These are phyloP conservation scores for Bradypus variegatus DNA, from an alignment of 2,797 vertebrate genomes.

Conservation along the genomic window DNA sequence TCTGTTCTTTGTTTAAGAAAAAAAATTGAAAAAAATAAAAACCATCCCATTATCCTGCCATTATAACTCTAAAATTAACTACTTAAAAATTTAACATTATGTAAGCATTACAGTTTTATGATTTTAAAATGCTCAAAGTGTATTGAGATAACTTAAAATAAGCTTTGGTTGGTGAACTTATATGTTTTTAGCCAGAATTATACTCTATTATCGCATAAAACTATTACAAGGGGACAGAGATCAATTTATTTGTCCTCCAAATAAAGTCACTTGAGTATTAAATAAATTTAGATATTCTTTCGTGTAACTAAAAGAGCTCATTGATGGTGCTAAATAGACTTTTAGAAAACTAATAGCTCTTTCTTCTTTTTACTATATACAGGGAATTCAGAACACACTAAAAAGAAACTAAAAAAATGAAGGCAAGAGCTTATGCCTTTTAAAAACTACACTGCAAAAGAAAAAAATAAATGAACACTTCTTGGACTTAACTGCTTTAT, in stretches of 20 bases:
- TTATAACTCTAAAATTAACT: conserved; percentile 28
- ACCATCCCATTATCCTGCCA: background rate
- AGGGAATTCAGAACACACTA: background rate
- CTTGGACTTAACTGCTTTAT: background rate
- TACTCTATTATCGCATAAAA: conserved; percentile 28
- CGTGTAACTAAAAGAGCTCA: background rate
- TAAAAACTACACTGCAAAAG: background rate
- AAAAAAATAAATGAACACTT: conserved; percentile 28
- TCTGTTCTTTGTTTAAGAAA: conserved; percentile 32
- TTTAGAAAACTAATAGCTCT: conserved; percentile 14
- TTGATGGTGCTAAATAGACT: background rate
- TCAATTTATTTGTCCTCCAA: conserved; percentile 35
- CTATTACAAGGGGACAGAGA: background rate
- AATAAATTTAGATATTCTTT: conserved; percentile 33
- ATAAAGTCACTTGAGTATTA: conserved; percentile 41
- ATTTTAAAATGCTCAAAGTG: conserved; percentile 16
- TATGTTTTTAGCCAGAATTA: conserved; percentile 31
- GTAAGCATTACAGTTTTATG: background rate
- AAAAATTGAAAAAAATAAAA: conserved; percentile 19
- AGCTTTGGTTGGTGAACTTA: background rate
- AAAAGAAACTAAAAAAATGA: background rate
- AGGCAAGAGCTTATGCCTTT: background rate
- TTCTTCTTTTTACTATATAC: background rate
- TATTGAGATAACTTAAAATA: conserved; percentile 19
- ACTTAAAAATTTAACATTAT: conserved; percentile 33